Evolutionary conservation across 2,797 vertebrate species (phyloP), one percentile per base, ranked within the genome.

Genomic region (Myotis planiceps): DNA sequence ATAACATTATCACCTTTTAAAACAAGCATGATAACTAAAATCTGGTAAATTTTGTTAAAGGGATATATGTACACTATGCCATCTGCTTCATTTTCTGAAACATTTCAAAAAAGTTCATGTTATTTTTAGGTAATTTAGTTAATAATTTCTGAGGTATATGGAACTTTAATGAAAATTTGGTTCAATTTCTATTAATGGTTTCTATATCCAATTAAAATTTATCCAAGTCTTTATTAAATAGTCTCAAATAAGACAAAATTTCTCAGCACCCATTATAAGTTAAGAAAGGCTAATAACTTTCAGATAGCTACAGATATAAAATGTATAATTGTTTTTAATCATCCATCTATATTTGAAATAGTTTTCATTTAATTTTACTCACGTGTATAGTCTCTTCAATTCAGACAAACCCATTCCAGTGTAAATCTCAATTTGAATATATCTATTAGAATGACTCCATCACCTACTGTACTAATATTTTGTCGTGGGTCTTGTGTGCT

Each of bases 141-240:
- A 95, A 92, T 85, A 94, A 94, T 74, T 76, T 96, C 80, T 94
- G 90, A 93, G 34, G 34, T 90, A 83, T 55, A 42, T 88, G 65
- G 45, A 90, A 90, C 78, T 86, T 85, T 69, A 95, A 94, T 47
- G 23, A 75, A 81, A 92, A 66, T 76, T 93, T 87, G 21, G 34
- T 45, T 96, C 45, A 71, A 74, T 86, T 89, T 95, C 47, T 78
- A 92, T 76, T 85, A 88, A 88, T 34, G 58, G 45, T 94, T 76
- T 84, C 27, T 90, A 27, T 6, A 95, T 88, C 32, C 51, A 97
- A 91, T 88, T 96, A 94, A 96, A 96, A 93, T 81, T 21, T 25
- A 88, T 39, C 23, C 7, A 55, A 53, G 29, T 80, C 42, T 83
- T 93, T 82, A 83, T 76, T 82, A 84, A 85, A 72, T 2, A 88